Evolutionary conservation across 2,888 invertebrate species (phyloP), one percentile per base, ranked within the genome.

Genomic region (Lordiphosa andalusiaca): DNA sequence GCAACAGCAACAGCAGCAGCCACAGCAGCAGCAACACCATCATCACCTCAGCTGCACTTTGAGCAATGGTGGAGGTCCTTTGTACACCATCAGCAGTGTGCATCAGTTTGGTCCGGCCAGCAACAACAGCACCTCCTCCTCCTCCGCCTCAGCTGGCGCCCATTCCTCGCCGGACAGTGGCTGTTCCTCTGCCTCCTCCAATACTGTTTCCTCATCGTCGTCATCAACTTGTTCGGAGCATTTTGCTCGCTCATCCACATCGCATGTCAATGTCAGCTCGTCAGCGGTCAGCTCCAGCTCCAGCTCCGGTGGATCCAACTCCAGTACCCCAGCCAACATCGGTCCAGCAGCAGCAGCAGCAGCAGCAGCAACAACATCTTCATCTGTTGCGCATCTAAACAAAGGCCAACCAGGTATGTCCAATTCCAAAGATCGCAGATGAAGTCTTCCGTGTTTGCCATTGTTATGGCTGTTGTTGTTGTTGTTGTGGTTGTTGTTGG

Each of bases 21-120:
- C n/a, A 13, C 56, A 30, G 36, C 67, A 7, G 7, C 62, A 7
- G 21, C 80, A 12, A 46, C 69, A 10, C 53, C 69, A 40, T 44
- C 59, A 23, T 25, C 68, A 51, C 60, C 84, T 84, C 13, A 73
- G 69, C 59, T 72, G 69, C 74, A 65, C 84, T 12, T 60, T 87
- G 68, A 88, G 88, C 75, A 87, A 88, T 88, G 88, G 88, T 88
- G 88, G 88, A 87, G 71, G 86, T 85, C 73, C 87, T 86, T 53
- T 88, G 78, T 87, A 85, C 88, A 56, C 86, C 88, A 77, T 84
- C 75, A 86, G 81, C 84, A 83, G 77, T 84, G 78, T 86, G 84
- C 87, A 88, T 83, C 85, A 85, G 76, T 88, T 86, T 67, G 75
- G 85, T 86, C 86, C 85, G 68, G 73, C 78, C 86, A 86, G 84